phyloP scores from a whole-genome alignment of 2,113 vertebrate genomes.

The Sinocyclocheilus grahami region DNA sequence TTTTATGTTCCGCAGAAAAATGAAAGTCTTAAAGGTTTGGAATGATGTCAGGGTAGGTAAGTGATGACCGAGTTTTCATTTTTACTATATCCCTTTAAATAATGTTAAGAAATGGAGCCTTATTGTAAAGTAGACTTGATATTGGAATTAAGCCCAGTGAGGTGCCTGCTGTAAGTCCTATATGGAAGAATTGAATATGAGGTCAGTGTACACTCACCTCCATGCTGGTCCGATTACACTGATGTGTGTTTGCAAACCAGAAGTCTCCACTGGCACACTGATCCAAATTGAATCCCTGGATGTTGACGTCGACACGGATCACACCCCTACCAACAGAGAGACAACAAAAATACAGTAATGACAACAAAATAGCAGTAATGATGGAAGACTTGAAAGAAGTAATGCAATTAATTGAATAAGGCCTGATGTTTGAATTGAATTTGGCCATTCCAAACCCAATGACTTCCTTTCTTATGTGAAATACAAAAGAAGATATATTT shows the following conservation, averaged over 20 bases:
- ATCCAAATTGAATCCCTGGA: constrained; percentile 85
- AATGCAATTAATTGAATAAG: background rate
- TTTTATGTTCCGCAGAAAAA: background rate
- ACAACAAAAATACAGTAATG: too few relatives aligned
- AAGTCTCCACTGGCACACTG: constrained; percentile 82
- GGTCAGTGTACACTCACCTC: constrained; percentile 77
- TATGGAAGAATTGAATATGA: background rate
- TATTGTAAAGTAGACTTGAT: background rate
- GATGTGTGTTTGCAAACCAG: constrained; percentile 91
- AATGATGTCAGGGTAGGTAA: background rate
- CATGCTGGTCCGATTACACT: constrained; percentile 93
- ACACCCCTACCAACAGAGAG: constrained; percentile 79
- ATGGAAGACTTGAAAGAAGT: background rate
- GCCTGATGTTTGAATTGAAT: too few relatives aligned
- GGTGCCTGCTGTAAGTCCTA: background rate
- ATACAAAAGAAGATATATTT: background rate
- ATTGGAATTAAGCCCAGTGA: background rate
- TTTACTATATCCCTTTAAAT: background rate
- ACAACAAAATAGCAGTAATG: background rate
- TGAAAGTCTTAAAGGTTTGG: background rate
- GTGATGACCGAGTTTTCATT: background rate
- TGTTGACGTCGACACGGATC: constrained; percentile 86
- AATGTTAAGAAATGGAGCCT: background rate
- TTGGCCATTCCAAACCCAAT: background rate
- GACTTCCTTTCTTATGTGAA: background rate